Percentiles rank a stretch among this genome's conserved stretches.
phyloP scores from a whole-genome alignment of 2,888 invertebrate species.

The Trachelus troglodyta region DNA sequence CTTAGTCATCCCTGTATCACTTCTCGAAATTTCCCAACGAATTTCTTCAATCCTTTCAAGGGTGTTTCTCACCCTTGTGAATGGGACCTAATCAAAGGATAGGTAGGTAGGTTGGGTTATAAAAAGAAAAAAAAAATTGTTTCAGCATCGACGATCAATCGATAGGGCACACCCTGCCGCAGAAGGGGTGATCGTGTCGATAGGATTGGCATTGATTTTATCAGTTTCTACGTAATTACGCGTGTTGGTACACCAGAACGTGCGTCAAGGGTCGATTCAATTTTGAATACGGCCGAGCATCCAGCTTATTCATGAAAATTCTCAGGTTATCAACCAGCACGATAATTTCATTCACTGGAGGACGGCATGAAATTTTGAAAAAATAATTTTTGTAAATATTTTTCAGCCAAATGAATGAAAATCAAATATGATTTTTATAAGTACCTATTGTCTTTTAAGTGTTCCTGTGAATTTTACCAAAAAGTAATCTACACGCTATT shows the following conservation, averaged over 20 bases:
- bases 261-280: slow-evolving; percentile 32
- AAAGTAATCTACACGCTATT: no score
- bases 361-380: no score
- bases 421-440: no score
- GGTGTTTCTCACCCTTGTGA: slow-evolving; percentile 38
- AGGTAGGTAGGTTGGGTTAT: slow-evolving; percentile 16
- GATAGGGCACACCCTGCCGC: slow-evolving; percentile 58
- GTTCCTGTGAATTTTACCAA: no score
- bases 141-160: slow-evolving; percentile 50
- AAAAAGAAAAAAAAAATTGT: slow-evolving; percentile 26
- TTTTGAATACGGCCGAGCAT: no score
- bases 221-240: slow-evolving; percentile 65
- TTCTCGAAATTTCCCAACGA: not conserved
- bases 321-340: no score
- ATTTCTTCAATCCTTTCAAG: slow-evolving; percentile 16
- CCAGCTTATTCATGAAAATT: no score
- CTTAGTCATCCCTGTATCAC: slow-evolving; percentile 5
- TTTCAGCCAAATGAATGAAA: no score
- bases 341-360: no score
- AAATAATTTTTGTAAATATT: no score
- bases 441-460: no score
- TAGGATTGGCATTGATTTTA: slow-evolving; percentile 57
- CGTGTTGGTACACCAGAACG: slow-evolving; percentile 55
- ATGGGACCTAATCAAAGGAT: slow-evolving; percentile 36
- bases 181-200: slow-evolving; percentile 58